Percentiles rank a stretch among this genome's conserved stretches.
phyloP scores from a whole-genome alignment of 1,140 invertebrate species.

The Ceratosolen solmsi region DNA sequence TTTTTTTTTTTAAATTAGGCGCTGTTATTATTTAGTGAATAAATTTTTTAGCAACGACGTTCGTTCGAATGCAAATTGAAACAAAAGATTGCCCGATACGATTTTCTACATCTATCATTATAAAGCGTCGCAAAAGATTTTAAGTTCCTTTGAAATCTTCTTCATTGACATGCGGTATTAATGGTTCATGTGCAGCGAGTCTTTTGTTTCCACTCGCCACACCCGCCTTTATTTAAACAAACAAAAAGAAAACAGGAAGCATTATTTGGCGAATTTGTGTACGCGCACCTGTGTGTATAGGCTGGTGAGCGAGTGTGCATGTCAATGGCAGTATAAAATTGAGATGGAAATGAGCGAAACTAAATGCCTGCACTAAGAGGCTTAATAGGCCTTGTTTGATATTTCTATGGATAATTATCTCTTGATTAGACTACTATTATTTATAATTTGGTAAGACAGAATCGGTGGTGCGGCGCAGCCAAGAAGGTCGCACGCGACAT shows the following conservation, averaged over 20 bases:
- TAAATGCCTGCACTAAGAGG: conserved; percentile 31
- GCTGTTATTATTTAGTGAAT: background rate
- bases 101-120: background rate
- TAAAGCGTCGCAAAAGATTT: background rate
- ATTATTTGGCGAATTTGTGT: conserved; percentile 27
- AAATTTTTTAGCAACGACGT: too few species aligned
- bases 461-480: background rate
- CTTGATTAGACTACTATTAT: conserved; percentile 34
- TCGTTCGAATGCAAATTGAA: too few species aligned
- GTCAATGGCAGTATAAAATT: conserved; percentile 10
- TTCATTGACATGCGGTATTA: conserved; percentile 1
- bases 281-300: background rate
- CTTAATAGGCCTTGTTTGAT: conserved; percentile 13
- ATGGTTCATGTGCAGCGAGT: conserved; percentile 3
- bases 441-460: conserved; percentile 39
- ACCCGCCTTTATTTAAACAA: conserved; percentile 30
- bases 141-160: background rate
- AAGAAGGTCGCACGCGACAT: conserved; percentile 2
- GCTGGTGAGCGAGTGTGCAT: background rate
- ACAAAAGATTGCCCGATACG: too few species aligned
- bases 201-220: conserved; percentile 9
- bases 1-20: background rate
- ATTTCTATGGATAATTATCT: conserved; percentile 27
- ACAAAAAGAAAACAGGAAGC: conserved; percentile 45
- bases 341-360: conserved; percentile 46